A percentile compares a stretch with the other conserved stretches of the same genome.
Evolutionary conservation across 2,113 vertebrate species (phyloP).

Genomic region (Myotis davidii): DNA sequence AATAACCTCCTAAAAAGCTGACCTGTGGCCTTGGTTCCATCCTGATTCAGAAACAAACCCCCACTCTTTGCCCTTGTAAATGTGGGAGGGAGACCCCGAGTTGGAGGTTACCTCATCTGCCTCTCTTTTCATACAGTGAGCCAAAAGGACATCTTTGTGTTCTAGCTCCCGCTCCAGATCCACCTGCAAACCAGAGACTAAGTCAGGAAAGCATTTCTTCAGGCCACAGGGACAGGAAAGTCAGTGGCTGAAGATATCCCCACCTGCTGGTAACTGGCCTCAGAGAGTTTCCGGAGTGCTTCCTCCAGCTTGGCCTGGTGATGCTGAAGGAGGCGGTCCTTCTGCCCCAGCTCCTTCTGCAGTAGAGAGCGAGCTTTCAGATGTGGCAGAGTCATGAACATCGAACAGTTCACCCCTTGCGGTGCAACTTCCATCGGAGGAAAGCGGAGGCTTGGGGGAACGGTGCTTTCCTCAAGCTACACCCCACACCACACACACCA

Average conservation of each 20-base stretch:
- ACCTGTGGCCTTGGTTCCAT: not conserved
- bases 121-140: slow-evolving; percentile 90
- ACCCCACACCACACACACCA: no score
- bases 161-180: slow-evolving; percentile 92
- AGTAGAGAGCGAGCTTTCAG: slow-evolving; percentile 22
- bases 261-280: slow-evolving; percentile 93
- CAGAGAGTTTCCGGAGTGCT: slow-evolving; percentile 88
- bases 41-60: not conserved
- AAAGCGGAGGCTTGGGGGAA: not conserved
- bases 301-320: slow-evolving; percentile 94
- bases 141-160: slow-evolving; percentile 88
- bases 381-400: not conserved
- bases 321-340: slow-evolving; percentile 94
- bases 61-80: not conserved
- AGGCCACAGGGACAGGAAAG: not conserved
- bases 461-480: not conserved
- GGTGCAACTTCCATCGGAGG: not conserved
- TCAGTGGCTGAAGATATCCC: not conserved
- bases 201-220: slow-evolving; percentile 32
- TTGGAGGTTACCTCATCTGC: slow-evolving; percentile 87
- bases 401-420: not conserved
- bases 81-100: not conserved
- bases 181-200: slow-evolving; percentile 79
- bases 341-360: slow-evolving; percentile 95
- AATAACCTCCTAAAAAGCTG: not conserved